Evolutionary conservation across 2,113 vertebrate species (phyloP), one percentile per base, ranked within the genome.

Genomic region (Pogonocichla stellata): DNA sequence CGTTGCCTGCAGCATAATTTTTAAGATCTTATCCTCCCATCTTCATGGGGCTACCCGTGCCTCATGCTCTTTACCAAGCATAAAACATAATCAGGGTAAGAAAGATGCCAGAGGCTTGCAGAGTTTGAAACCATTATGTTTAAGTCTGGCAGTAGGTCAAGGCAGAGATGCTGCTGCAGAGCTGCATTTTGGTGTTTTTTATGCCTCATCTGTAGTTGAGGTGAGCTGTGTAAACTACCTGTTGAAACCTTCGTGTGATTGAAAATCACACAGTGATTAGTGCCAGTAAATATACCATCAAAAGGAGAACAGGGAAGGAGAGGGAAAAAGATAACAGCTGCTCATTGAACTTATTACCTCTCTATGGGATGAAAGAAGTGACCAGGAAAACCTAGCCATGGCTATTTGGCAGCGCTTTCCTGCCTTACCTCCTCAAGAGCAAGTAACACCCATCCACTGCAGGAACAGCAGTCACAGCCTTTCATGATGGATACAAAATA

Each of bases 21-120:
- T 92, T 60, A 80, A 77, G 43, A 62, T 87, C 58, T 95, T 89
- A 54, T 29, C 34, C 23, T 87, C 29, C 43, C 33, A 47, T 90
- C 45, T 80, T 77, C 1, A 2, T 33, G 40, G 62, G 43, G 40
- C 80, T 90, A 72, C 40, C 13, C 9, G 0, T 1, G 25, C 33
- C 77, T 87, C n/a, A 50, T 53, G 23, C 33, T 75, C 74, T 84
- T 69, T 71, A 69, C 34, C 40, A 66, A 88, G 72, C 57, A 71
- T 71, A 79, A 88, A 95, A 75, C 26, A 62, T 6, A 19, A 62
- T 40, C 14, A 53, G 45, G 26, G 33, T 57, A 87, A 71, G 82
- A 86, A 74, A 57, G 34, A 71, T n/a, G 53, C 75, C 1, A 0
- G 24, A 61, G 61, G 66, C 79, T 53, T 12, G 2, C 22, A 23